Base-by-base conservation (phyloP, 2,113 vertebrate genomes). In the Scolopax mira region DNA sequence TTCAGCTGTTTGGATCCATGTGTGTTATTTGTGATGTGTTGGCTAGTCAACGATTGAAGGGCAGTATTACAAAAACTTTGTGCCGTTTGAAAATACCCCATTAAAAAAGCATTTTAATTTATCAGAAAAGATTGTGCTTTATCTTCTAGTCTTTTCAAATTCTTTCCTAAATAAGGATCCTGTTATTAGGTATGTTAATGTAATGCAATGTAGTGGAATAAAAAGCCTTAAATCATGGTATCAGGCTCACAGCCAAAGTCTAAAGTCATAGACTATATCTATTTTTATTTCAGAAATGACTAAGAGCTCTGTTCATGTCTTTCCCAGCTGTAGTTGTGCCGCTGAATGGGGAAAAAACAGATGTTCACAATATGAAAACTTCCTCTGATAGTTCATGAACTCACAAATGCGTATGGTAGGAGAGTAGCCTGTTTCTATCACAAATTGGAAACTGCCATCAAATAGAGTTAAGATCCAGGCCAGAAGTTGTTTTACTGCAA, bases 311-410 rank as follows among this genome's bases (percentile, higher is more conserved):
- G 39, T 73, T 82, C 86, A 91, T 83, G 78, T 23, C 61, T 95
- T 97, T 95, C 77, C 60, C 94, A 95, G 89, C 80, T 96, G 94
- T 88, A 88, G 41, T 7, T 90, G 41, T 83, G 52, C 62, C 93
- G 51, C 66, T 72, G 74, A 96, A 92, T 85, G 55, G 33, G 75
- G 28, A 66, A 96, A 94, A 94, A 72, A 11, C 96, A 95, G 94
- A 95, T 96, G 91, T 95, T 94, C 62, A 57, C 67, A 90, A 77
- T 88, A 88, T 72, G 69, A 85, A 93, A 90, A 94, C 89, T 97
- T 96, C 94, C 95, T 95, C 80, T 86, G 69, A 51, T 55, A 95
- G 91, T 96, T 97, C 96, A 96, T 79, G 93, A 97, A 96, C 94
- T 97, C 95, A 95, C 88, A 79, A 92, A 86, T 39, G 75, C 67